Evolutionary conservation across 2,888 invertebrate species (phyloP), one percentile per base, ranked within the genome.

Genomic region (Polyommatus iphigenia): DNA sequence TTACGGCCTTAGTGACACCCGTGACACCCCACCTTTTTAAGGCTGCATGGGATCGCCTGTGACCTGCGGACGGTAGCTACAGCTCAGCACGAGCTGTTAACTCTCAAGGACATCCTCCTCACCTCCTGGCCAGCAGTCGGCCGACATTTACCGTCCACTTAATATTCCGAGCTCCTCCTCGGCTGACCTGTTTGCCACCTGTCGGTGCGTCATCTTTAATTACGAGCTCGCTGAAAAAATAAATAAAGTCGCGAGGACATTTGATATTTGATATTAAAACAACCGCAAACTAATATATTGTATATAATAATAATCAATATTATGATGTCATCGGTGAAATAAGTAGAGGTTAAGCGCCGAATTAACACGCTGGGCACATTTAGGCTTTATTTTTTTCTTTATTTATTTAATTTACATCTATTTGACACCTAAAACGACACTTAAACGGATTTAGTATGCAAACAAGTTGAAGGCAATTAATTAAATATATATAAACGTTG

Each of bases 171-270:
- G 24, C 62, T 62, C 24, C 62, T 62, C 62, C 13, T 24, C 20
- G 59, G 59, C 62, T 20, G 62, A 62, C 62, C 62, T 62, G 62
- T 62, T 62, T 62, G 24, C 10, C 24, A 62, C 62, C 62, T 24
- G 62, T 62, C 10, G 20, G 13, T 62, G 62, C 62, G 62, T 62
- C 62, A 62, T 59, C 62, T 62, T 59, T 62, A 62, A 62, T 62
- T 62, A 62, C 62, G 62, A 62, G 24, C 62, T 20, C 62, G 62
- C 62, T 24, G 62, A 62, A 62, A 62, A 59, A 20, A 59, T n/a
- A 62, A 62, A 62, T 62, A 62, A 62, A 62, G n/a, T 3, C 3
- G 4, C 20, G 59, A 20, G 7, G 62, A 62, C 62, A 62, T 62
- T 24, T 62, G 1, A 62, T 62, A 62, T 62, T 62, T 62, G 62